phyloP scores from a whole-genome alignment of 2,797 vertebrate genomes.

The Pteropus rufus region DNA sequence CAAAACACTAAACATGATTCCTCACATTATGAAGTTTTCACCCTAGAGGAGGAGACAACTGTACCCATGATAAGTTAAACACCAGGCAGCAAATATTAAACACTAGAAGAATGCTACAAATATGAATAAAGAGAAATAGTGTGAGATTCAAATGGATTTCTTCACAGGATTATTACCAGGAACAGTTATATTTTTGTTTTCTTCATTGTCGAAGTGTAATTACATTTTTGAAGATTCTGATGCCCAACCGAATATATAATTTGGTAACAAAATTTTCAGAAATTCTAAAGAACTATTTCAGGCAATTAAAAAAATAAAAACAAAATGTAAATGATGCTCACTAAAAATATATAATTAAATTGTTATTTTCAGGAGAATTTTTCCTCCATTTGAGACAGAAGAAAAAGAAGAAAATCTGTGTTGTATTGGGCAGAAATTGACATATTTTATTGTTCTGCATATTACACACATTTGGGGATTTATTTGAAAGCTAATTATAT shows the following conservation, averaged over 20 bases:
- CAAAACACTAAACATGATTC: background rate
- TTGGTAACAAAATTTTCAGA: background rate
- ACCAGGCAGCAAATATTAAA: background rate
- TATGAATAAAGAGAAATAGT: background rate
- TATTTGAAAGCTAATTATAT: background rate
- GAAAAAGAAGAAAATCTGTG: background rate
- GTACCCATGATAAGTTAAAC: background rate
- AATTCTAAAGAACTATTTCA: background rate
- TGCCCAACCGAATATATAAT: background rate
- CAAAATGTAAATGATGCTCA: background rate
- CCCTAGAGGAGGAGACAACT: background rate
- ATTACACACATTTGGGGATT: background rate
- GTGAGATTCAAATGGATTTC: background rate
- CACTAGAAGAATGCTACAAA: background rate
- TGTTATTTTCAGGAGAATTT: background rate
- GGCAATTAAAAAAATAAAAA: background rate
- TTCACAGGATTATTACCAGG: background rate
- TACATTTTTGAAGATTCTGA: background rate
- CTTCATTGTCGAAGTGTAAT: background rate
- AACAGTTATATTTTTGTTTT: constrained; percentile 17
- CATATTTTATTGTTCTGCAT: background rate
- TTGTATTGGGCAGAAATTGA: background rate
- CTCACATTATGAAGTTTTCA: background rate
- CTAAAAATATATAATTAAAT: background rate
- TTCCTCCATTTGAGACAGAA: background rate